Conservation (phyloP, 2,888 invertebrate species). For the Herminia tarsipennalis region DNA sequence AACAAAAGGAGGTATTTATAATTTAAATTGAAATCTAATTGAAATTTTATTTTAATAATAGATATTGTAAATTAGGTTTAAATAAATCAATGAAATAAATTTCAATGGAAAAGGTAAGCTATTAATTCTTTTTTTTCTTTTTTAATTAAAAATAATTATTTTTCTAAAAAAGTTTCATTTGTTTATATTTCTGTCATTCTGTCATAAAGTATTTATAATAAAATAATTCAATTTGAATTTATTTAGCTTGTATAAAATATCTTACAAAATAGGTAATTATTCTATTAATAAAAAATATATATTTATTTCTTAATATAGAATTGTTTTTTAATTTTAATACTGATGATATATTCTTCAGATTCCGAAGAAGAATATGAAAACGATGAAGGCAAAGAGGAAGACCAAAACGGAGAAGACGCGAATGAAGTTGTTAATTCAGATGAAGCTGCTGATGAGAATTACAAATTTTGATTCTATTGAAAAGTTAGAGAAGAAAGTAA, state of each 20-base stretch:
- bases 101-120: not conserved
- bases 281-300: conserved; percentile 7
- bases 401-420: conserved; percentile 14
- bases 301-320: conserved; percentile 15
- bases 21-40: no score
- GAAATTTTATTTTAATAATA: no score
- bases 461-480: conserved; percentile 17
- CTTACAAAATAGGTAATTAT: not conserved
- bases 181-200: not conserved
- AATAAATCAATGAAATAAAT: no score
- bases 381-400: conserved; percentile 18
- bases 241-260: not conserved
- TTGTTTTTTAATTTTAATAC: conserved; percentile 17
- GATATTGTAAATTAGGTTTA: no score
- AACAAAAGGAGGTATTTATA: no score
- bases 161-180: not conserved
- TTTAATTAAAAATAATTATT: not conserved
- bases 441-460: conserved; percentile 13
- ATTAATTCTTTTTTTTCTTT: not conserved
- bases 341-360: conserved; percentile 14
- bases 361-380: conserved; percentile 16
- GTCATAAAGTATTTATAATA: not conserved
- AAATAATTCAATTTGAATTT: not conserved
- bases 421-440: conserved; percentile 5
- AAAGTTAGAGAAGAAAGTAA: conserved; percentile 12